Evolutionary conservation across 2,888 invertebrate species (phyloP).

Genomic region (Phlogophora meticulosa): DNA sequence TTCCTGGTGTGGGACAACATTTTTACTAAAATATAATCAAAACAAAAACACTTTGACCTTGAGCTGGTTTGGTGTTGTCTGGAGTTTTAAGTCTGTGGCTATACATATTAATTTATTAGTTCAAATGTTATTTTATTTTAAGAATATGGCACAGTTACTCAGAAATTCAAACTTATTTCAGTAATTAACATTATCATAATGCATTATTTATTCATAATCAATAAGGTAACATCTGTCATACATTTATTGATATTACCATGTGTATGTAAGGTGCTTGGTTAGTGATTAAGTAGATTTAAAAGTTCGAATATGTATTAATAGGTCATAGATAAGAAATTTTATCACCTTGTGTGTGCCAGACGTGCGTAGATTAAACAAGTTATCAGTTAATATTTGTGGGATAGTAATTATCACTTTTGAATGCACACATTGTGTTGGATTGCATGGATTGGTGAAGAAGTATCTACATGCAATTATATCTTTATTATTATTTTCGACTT

Average conservation of each 20-base stretch:
- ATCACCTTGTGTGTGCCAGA: slow-evolving; percentile 46
- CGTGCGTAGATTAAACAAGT: slow-evolving; percentile 21
- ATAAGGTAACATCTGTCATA: not conserved
- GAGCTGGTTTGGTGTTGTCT: no score
- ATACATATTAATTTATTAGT: not conserved
- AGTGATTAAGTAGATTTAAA: slow-evolving; percentile 42
- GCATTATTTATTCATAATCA: not conserved
- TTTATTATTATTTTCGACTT: not conserved
- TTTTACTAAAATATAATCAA: no score
- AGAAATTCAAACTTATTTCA: not conserved
- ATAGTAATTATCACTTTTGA: slow-evolving; percentile 11
- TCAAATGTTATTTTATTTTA: not conserved
- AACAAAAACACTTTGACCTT: no score
- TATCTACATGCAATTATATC: slow-evolving; percentile 43
- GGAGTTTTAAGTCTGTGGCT: no score
- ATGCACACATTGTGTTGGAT: not conserved
- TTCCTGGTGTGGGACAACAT: no score
- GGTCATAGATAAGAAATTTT: slow-evolving; percentile 64
- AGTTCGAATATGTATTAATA: slow-evolving; percentile 57
- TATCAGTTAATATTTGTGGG: slow-evolving; percentile 28
- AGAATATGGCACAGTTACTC: not conserved
- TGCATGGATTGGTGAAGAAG: slow-evolving; percentile 31
- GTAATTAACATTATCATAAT: not conserved
- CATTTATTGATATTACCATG: slow-evolving; percentile 3
- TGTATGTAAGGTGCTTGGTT: not conserved